These are phyloP conservation scores for Arctocebus calabarensis DNA, from an alignment of 2,797 vertebrate species.

Conservation along the genomic window DNA sequence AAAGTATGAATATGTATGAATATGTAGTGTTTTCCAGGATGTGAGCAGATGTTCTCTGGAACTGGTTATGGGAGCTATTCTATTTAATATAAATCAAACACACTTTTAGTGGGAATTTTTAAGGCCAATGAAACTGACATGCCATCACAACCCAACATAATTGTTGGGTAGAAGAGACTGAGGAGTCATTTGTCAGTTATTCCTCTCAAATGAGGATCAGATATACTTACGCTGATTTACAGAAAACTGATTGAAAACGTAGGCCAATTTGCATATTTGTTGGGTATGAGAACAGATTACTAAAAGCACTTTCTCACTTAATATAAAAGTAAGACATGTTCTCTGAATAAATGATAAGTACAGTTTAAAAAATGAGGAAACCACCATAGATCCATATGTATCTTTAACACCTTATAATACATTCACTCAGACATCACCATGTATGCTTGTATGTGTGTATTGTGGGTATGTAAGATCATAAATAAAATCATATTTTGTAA, in stretches of 20 bases:
- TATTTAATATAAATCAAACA: conserved; percentile 11
- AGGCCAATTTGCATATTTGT: background rate
- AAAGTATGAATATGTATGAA: background rate
- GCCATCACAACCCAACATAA: background rate
- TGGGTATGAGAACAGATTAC: background rate
- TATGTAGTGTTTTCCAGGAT: conserved; percentile 14
- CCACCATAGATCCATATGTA: background rate
- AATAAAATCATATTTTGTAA: background rate
- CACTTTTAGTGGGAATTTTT: background rate
- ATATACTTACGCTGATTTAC: background rate
- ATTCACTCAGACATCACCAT: conserved; percentile 6
- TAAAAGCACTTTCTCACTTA: background rate
- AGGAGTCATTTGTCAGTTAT: background rate
- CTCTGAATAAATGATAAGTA: conserved; percentile 10
- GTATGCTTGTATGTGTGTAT: background rate
- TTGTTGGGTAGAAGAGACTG: background rate
- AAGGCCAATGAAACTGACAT: background rate
- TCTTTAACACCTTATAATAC: background rate
- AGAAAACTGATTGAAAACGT: conserved; percentile 9
- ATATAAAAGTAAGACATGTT: background rate
- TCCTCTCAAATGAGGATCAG: background rate
- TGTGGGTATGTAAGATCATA: background rate
- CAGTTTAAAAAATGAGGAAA: background rate
- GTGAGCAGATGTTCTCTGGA: background rate
- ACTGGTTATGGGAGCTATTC: background rate